Conservation (phyloP, 2,113 vertebrate species). For the Eurystomus gularis region DNA sequence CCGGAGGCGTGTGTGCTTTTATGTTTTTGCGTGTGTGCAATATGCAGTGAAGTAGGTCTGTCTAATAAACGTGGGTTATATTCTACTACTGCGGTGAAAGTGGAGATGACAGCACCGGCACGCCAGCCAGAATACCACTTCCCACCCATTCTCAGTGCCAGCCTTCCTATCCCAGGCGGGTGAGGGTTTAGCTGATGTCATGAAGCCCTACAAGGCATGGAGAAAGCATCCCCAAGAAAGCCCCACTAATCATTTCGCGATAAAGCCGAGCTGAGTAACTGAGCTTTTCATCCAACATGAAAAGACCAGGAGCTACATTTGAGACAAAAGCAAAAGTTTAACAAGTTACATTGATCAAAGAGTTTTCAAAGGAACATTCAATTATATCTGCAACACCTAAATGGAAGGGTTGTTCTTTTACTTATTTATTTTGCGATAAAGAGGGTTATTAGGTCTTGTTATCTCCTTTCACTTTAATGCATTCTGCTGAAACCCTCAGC, state of each 20-base stretch:
- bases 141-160: not conserved
- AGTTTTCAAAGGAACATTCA: conserved; percentile 32
- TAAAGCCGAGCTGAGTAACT: not conserved
- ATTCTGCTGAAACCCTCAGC: conserved; percentile 45
- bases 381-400: conserved; percentile 48
- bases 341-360: conserved; percentile 44
- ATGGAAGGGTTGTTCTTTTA: conserved; percentile 31
- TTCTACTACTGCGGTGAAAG: not conserved
- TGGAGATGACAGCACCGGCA: not conserved
- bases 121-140: not conserved
- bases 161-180: not conserved
- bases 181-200: not conserved
- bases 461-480: conserved; percentile 31
- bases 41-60: not conserved
- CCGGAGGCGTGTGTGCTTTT: not conserved
- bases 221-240: not conserved
- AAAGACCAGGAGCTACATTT: conserved; percentile 46
- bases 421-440: conserved; percentile 30
- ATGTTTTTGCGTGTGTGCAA: not conserved
- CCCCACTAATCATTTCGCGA: not conserved
- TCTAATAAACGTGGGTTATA: not conserved
- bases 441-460: conserved; percentile 50
- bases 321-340: conserved; percentile 58
- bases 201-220: not conserved
- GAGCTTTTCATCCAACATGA: not conserved